Conservation (phyloP, 1,140 invertebrate genomes). For the Bicyclus anynana region DNA sequence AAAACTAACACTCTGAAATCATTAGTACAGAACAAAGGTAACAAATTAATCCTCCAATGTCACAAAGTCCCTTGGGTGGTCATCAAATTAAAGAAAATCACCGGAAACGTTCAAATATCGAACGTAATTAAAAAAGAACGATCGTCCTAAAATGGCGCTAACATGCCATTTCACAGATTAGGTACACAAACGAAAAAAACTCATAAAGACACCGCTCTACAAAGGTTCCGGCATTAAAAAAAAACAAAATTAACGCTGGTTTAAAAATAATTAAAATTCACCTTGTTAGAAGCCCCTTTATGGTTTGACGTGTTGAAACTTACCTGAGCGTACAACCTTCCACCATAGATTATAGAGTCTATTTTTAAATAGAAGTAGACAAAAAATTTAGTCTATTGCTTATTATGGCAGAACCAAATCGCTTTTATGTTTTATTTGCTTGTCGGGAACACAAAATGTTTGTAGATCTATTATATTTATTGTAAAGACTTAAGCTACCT, state of each 20-base stretch:
- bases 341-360: neutral
- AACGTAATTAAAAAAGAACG: constrained; percentile 24
- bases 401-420: neutral
- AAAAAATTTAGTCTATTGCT: neutral
- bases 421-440: constrained; percentile 22
- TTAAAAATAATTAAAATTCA: constrained; percentile 30
- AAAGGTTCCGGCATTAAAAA: constrained; percentile 18
- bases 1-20: no score
- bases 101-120: constrained; percentile 26
- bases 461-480: neutral
- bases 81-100: constrained; percentile 21
- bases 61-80: constrained; percentile 18
- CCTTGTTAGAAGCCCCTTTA: constrained; percentile 23
- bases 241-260: constrained; percentile 21
- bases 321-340: neutral
- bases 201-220: constrained; percentile 21
- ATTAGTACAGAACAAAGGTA: neutral
- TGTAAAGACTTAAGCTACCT: neutral
- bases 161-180: constrained; percentile 31
- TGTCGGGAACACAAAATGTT: constrained; percentile 6
- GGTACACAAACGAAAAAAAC: constrained; percentile 22
- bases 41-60: constrained; percentile 13
- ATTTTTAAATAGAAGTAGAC: neutral
- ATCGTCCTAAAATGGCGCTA: constrained; percentile 27
- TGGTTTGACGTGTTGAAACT: constrained; percentile 14